Evolutionary conservation across 2,888 invertebrate genomes (phyloP), one percentile per base, ranked within the genome.

Genomic region (Leptinotarsa rubiginosa): DNA sequence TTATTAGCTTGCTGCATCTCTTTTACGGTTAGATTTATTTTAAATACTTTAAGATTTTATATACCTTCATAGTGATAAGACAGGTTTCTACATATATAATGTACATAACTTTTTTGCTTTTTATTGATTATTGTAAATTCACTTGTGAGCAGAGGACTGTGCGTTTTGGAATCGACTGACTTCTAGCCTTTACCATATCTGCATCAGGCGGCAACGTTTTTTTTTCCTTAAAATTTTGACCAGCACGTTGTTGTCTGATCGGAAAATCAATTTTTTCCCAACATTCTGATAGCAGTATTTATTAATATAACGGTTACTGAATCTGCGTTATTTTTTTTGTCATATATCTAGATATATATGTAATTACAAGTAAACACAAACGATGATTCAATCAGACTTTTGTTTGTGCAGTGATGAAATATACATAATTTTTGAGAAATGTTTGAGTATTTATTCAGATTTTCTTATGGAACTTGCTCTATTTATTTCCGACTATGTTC

Each of bases 21-120:
- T 56, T 72, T 70, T 72, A 70, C 65, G 70, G 59, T 75, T 76
- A 76, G 74, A 75, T 73, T 70, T 75, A 71, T 73, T 75, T 75
- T 74, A 77, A 71, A 68, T 73, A 75, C 73, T 22, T 72, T 79
- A 75, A 75, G 77, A 69, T 77, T 78, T 77, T 77, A 78, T 78
- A 78, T 77, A 73, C 74, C 74, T 73, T 68, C 70, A 70, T 73
- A 73, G 70, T 74, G 56, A 65, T 76, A 75, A 76, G 76, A 72
- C 71, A 75, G 62, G 69, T 74, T 77, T 75, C 65, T 73, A 69
- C 65, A 65, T 52, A 59, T 56, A 13, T 56, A 74, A 70, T 73
- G 73, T 78, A 74, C 41, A 73, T 74, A 71, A 50, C 20, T 68
- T 67, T 69, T 67, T 52, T 66, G 62, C 69, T 70, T 69, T 76